Conservation (phyloP, 2,113 vertebrate genomes). For the Mandrillus leucophaeus region DNA sequence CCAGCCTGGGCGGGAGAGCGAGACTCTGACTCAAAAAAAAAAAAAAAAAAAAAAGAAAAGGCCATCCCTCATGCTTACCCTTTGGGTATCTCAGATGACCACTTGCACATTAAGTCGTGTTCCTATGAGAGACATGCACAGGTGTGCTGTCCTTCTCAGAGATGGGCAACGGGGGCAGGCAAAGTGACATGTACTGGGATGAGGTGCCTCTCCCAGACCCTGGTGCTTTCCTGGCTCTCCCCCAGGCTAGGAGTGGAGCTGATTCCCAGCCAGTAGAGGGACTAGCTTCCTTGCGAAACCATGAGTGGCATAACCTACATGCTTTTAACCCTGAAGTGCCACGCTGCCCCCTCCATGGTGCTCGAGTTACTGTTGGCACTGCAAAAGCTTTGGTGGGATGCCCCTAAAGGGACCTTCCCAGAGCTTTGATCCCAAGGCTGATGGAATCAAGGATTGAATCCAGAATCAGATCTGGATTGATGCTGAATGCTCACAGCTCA, state of each 20-base stretch:
- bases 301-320: rapidly evolving
- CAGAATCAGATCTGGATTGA: neutral
- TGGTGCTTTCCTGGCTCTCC: neutral
- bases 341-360: too few species aligned
- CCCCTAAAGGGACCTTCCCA: neutral
- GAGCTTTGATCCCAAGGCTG: neutral
- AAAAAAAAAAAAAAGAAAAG: neutral
- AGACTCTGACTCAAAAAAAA: too few species aligned
- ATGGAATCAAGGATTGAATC: neutral
- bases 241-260: neutral
- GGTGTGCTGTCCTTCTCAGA: neutral
- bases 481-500: neutral
- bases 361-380: neutral
- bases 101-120: neutral
- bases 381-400: neutral
- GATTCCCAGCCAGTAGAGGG: neutral
- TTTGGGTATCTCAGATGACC: neutral
- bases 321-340: neutral
- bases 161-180: neutral
- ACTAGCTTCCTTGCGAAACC: neutral
- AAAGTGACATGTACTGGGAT: neutral
- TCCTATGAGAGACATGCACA: neutral
- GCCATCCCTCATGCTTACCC: neutral
- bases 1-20: too few species aligned
- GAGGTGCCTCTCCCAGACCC: neutral